A percentile compares a stretch with the other conserved stretches of the same genome.
phyloP scores from a whole-genome alignment of 2,113 vertebrate genomes.

The Tragelaphus buxtoni region DNA sequence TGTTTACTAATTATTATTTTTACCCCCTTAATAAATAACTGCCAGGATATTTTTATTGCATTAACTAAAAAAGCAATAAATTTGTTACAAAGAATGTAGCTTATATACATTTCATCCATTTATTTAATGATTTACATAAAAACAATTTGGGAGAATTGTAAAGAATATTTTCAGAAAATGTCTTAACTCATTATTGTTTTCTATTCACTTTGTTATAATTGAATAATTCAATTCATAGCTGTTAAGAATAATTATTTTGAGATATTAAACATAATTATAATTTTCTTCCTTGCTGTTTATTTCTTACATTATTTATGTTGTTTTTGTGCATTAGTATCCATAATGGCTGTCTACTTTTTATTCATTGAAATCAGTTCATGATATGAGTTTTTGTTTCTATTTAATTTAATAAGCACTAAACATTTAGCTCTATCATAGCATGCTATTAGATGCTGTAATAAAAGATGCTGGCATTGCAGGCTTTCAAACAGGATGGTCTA shows the following conservation, averaged over 20 bases:
- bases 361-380: constrained; percentile 24
- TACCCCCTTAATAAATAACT: constrained; percentile 24
- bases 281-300: constrained; percentile 50
- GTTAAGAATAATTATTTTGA: constrained; percentile 63
- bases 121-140: constrained; percentile 60
- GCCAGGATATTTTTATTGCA: constrained; percentile 35
- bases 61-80: constrained; percentile 58
- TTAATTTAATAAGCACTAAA: constrained; percentile 25
- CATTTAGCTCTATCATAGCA: not conserved
- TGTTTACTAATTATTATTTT: constrained; percentile 31
- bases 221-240: constrained; percentile 47
- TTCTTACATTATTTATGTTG: constrained; percentile 40
- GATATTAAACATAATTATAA: constrained; percentile 58
- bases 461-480: not conserved
- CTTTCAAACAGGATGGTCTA: not conserved
- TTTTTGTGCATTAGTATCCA: constrained; percentile 9
- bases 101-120: constrained; percentile 29
- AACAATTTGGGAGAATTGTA: constrained; percentile 37
- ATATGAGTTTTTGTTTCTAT: not conserved
- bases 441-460: not conserved
- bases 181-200: constrained; percentile 56
- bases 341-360: constrained; percentile 23
- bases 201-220: constrained; percentile 58
- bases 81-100: constrained; percentile 26
- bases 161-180: constrained; percentile 50